phyloP scores from a whole-genome alignment of 2,888 invertebrate genomes.

The Andrena chrysosceles region DNA sequence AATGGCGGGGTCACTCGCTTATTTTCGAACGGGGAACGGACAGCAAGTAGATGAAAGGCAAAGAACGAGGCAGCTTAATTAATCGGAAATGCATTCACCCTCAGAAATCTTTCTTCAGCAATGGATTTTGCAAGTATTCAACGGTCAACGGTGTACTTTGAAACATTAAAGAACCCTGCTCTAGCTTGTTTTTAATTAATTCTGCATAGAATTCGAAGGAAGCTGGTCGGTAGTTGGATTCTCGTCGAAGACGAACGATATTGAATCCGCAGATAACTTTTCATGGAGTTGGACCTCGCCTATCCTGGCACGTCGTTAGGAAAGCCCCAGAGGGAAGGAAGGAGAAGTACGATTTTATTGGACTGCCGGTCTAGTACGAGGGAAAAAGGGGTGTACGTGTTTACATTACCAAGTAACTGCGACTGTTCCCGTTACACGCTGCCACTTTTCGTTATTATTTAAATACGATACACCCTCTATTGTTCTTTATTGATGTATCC shows the following conservation, averaged over 20 bases:
- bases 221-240: constrained; percentile 17
- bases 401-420: constrained; percentile 48
- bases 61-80: constrained; percentile 23
- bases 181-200: constrained; percentile 60
- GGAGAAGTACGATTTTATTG: constrained; percentile 53
- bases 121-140: constrained; percentile 28
- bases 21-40: background rate
- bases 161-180: constrained; percentile 29
- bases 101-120: constrained; percentile 5
- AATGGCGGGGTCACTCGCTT: background rate
- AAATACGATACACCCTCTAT: constrained; percentile 3
- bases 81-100: constrained; percentile 32
- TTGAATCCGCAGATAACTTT: constrained; percentile 64
- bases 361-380: constrained; percentile 21
- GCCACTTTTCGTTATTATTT: constrained; percentile 5
- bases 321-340: constrained; percentile 41
- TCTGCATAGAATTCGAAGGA: constrained; percentile 55
- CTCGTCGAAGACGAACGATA: constrained; percentile 48
- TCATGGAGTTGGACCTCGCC: constrained; percentile 48
- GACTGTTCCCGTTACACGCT: background rate
- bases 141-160: constrained; percentile 35
- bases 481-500: background rate
- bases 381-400: constrained; percentile 54
- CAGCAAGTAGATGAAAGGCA: background rate
- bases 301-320: constrained; percentile 58